Percentiles rank a stretch among this genome's conserved stretches.
These are phyloP conservation scores for Trochalopteron elliotii DNA, from an alignment of 2,113 vertebrate species.

Conservation along the genomic window DNA sequence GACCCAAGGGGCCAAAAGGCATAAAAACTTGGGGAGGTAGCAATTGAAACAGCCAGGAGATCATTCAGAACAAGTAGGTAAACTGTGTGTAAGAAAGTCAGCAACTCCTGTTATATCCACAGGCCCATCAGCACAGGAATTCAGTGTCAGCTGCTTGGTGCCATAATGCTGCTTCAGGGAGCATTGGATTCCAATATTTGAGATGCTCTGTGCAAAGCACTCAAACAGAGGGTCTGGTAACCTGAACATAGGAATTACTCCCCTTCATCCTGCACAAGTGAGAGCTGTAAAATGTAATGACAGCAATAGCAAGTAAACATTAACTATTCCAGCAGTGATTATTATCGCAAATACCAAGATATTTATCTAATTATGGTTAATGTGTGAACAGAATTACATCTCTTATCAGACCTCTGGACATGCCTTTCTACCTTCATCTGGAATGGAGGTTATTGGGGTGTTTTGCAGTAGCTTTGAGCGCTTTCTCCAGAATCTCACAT, in stretches of 20 bases:
- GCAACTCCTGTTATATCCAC: neutral
- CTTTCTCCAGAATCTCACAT: neutral
- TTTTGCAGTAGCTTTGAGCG: neutral
- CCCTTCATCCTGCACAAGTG: neutral
- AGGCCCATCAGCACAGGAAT: neutral
- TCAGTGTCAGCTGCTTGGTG: neutral
- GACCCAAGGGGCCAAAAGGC: neutral
- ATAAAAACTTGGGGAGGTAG: neutral
- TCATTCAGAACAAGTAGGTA: neutral
- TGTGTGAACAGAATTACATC: neutral
- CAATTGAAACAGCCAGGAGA: neutral
- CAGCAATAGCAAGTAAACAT: conserved; percentile 27
- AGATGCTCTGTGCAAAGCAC: neutral
- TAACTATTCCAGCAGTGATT: neutral
- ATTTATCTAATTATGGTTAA: conserved; percentile 28
- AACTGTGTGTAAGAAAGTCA: neutral
- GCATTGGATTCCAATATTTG: neutral
- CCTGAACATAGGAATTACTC: neutral
- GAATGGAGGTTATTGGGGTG: neutral
- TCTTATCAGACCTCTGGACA: neutral
- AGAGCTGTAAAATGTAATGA: conserved; percentile 34
- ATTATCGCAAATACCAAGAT: neutral
- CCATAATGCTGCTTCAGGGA: neutral
- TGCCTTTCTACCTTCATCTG: neutral
- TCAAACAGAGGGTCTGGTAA: neutral